Evolutionary conservation across 1,140 invertebrate genomes (phyloP).

Genomic region (Liolophura sinensis): DNA sequence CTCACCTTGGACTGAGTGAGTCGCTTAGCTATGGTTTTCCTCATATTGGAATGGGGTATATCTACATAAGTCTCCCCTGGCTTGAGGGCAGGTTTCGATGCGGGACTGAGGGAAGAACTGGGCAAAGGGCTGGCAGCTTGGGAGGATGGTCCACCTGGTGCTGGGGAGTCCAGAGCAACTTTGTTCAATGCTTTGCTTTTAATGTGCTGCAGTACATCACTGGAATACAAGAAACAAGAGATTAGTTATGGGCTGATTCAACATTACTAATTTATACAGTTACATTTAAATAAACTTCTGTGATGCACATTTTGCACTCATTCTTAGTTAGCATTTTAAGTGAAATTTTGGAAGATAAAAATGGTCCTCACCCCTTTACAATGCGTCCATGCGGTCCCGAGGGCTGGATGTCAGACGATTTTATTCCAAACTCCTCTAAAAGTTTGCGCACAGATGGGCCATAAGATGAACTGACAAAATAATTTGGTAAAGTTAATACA

Average conservation of each 20-base stretch:
- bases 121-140: constrained; percentile 3
- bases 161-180: constrained; percentile 31
- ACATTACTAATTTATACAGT: not conserved
- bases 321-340: not conserved
- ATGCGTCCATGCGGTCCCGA: constrained; percentile 67
- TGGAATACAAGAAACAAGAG: constrained; percentile 18
- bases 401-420: constrained; percentile 59
- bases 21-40: constrained; percentile 81
- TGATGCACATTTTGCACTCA: not conserved
- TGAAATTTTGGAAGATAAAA: not conserved
- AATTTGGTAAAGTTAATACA: no score
- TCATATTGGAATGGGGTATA: constrained; percentile 78
- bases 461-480: no score
- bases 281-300: not conserved
- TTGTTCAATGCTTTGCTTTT: constrained; percentile 63
- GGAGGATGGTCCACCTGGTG: constrained; percentile 5
- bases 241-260: not conserved
- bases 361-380: constrained; percentile 63
- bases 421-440: constrained; percentile 66
- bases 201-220: constrained; percentile 68
- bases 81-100: constrained; percentile 52
- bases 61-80: constrained; percentile 71
- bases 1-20: constrained; percentile 84
- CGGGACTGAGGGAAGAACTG: constrained; percentile 32
- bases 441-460: constrained; percentile 70